Base-by-base conservation (phyloP, 2,113 vertebrate species). In the Phyllostomus hastatus region DNA sequence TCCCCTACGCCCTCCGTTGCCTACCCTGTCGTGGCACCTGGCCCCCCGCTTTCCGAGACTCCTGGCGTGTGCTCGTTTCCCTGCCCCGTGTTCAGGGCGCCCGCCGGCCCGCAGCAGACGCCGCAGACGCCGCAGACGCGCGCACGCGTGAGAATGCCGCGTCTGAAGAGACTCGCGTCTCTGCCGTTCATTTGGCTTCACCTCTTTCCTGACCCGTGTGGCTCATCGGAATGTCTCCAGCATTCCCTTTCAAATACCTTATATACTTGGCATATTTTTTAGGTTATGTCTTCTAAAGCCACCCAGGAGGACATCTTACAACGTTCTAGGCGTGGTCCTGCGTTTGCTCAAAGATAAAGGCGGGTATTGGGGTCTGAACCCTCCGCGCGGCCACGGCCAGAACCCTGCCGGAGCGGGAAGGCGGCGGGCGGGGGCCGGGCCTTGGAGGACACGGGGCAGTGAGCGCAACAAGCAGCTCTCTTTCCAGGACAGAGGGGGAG, bases 331-430 rank as follows among this genome's bases (percentile, higher is more conserved):
- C 17, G 33, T 5, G 50, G 22, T 10, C 28, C 6, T 16, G 12
- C 14, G 72, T 88, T 35, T 2, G 50, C 57, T 73, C 59, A 33
- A 80, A 41, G 33, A 35, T 3, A 8, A 57, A n/a, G n/a, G 28
- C 11, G 41, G 41, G 15, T 0, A 4, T 11, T 31, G 26, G 59
- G 24, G 59, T 46, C 66, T 10, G 84, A 24, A 41, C 33, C 41
- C 10, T 52, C n/a, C 8, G 41, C 1, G 4, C 20, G 2, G 2
- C 0, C n/a, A 57, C 0, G 7, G 57, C 70, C 28, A 72, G 52
- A 22, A 59, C 26, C 16, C 7, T 2, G n/a, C 14, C 46, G 84
- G 46, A 11, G 17, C n/a, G 4, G 26, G 41, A 20, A 15, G 61
- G 73, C 17, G 31, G 88, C 46, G 38, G 48, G 57, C 12, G 12